A percentile compares a stretch with the other conserved stretches of the same genome.
These are phyloP conservation scores for Oxycera nigricornis DNA, from an alignment of 2,888 invertebrate genomes.

Conservation along the genomic window DNA sequence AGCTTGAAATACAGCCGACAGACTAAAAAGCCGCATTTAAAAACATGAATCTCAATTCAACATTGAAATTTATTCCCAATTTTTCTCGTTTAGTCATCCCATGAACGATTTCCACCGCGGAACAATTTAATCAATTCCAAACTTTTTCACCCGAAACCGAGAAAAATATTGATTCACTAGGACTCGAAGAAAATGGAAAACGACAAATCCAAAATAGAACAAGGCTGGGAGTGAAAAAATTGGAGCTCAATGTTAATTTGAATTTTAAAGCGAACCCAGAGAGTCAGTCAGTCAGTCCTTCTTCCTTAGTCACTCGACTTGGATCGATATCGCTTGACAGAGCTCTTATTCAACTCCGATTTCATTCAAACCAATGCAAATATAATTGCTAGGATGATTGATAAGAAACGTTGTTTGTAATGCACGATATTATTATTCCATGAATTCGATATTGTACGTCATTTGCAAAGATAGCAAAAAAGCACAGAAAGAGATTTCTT, in stretches of 20 bases:
- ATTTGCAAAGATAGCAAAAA: no score
- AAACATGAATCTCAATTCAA: no score
- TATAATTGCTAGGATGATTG: constrained; percentile 19
- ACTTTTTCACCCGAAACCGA: no score
- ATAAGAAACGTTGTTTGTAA: constrained; percentile 20
- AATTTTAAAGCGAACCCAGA: constrained; percentile 22
- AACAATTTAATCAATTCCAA: not conserved
- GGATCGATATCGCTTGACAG: no score
- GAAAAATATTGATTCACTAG: not conserved
- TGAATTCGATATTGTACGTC: not conserved
- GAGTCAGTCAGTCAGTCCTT: no score
- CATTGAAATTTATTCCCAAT: no score
- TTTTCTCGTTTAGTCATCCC: not conserved
- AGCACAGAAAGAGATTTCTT: no score
- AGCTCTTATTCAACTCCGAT: not conserved
- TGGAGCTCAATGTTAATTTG: constrained; percentile 28
- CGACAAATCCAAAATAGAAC: not conserved
- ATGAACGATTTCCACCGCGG: not conserved
- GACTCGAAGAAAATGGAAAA: not conserved
- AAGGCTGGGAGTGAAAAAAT: not conserved
- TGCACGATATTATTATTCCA: not conserved
- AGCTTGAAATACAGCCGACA: no score
- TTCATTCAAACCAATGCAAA: constrained; percentile 27
- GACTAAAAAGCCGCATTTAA: no score
- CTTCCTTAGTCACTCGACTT: no score